Conservation (phyloP, 2,888 invertebrate genomes). For the Helobdella robusta region DNA sequence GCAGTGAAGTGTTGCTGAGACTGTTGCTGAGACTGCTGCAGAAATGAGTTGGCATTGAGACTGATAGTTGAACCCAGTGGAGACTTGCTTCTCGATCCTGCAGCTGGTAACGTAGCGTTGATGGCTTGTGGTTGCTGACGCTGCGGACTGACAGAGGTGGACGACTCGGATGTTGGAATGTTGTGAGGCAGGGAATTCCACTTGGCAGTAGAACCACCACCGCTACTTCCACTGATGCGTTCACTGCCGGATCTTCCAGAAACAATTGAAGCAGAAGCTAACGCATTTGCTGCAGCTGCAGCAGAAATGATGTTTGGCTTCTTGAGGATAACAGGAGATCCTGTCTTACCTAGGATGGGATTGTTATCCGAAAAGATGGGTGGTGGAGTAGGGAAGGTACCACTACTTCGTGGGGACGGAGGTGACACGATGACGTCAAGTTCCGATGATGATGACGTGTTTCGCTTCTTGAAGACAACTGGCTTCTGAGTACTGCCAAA, state of each 20-base stretch:
- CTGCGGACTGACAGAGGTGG: neutral
- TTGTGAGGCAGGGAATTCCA: slow-evolving; percentile 19
- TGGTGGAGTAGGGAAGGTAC: neutral
- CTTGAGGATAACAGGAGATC: too few species aligned
- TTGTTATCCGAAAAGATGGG: neutral
- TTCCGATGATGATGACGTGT: slow-evolving; percentile 13
- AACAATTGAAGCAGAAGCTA: too few species aligned
- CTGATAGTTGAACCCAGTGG: neutral
- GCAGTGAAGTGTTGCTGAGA: neutral
- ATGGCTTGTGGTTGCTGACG: neutral
- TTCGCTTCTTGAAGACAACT: neutral
- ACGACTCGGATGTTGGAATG: neutral
- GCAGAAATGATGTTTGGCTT: too few species aligned
- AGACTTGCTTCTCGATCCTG: neutral
- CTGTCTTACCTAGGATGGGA: slow-evolving; percentile 3
- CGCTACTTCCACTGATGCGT: too few species aligned
- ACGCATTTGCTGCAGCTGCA: too few species aligned
- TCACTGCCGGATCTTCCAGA: too few species aligned
- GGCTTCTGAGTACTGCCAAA: neutral
- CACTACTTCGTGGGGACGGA: neutral
- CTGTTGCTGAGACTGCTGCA: neutral
- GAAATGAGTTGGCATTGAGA: neutral
- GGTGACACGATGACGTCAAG: slow-evolving; percentile 17
- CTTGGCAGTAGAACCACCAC: neutral
- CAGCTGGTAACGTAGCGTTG: neutral